Evolutionary conservation across 2,797 vertebrate species (phyloP), one percentile per base, ranked within the genome.

Genomic region (Acomys russatus): DNA sequence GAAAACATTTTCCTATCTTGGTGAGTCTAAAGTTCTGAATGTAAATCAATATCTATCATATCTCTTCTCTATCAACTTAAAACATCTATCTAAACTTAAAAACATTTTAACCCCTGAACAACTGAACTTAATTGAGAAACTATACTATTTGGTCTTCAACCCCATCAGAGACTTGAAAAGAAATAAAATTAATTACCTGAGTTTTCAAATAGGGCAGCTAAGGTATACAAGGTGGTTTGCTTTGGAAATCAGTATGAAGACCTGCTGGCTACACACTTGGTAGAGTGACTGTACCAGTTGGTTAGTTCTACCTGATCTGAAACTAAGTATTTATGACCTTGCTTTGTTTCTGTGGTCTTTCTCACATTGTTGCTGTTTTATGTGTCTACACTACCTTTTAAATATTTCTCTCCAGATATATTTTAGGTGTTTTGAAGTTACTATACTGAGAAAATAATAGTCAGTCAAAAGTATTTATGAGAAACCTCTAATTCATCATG

Each of bases 321-420:
- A 82, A 89, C 87, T 15, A 96, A 77, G 44, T 78, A 77, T 66
- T 76, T 12, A 33, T 94, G 38, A 30, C 35, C 35, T 80, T 35
- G 22, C 49, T 89, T 77, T 25, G 30, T 44, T 91, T 83, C 64
- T 91, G 56, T 79, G 30, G 84, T 35, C 59, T 64, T 28, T 73
- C 38, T 70, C n/a, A 49, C 22, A 91, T 25, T 78, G 8, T 61
- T 92, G 14, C 38, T 56, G n/a, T 76, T 88, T 90, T 63, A 35
- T 70, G 64, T 68, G 28, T 68, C 54, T 86, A 70, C 20, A 70
- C 11, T 4, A 54, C 94, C 25, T 76, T 95, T 94, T 68, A 93
- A 80, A 64, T 82, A 93, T 59, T 93, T 56, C 79, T 54, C 86
- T 70, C 63, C 38, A 88, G 87, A 90, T 73, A 28, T 80, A 44